These are phyloP conservation scores for Bradypodion ventrale DNA, from an alignment of 2,797 vertebrate genomes.

Conservation along the genomic window DNA sequence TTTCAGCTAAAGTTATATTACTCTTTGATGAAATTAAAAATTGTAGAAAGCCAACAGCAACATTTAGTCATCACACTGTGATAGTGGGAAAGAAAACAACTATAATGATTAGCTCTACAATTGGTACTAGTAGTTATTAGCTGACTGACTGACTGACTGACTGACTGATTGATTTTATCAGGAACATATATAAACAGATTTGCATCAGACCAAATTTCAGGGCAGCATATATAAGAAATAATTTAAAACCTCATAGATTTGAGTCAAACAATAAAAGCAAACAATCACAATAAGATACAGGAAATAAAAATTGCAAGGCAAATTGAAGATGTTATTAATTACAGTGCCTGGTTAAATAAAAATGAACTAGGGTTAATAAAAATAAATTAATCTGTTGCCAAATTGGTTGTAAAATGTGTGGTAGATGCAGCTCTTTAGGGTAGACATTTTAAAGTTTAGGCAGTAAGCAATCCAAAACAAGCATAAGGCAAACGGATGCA, in stretches of 20 bases:
- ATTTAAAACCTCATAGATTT: background rate
- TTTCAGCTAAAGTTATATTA: slow-evolving; percentile 54
- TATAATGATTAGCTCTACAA: background rate
- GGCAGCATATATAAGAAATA: background rate
- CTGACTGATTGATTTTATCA: no score
- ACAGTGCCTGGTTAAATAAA: background rate
- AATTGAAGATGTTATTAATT: background rate
- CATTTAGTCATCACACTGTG: slow-evolving; percentile 10
- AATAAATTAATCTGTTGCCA: background rate
- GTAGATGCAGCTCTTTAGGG: background rate
- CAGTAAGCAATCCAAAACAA: background rate
- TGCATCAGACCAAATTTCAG: background rate
- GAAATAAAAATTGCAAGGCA: background rate
- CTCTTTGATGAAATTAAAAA: slow-evolving; percentile 33
- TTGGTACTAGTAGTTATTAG: background rate
- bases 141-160: background rate
- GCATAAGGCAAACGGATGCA: background rate
- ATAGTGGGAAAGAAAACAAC: background rate
- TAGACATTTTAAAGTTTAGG: background rate
- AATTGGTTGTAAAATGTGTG: background rate
- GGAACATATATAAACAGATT: background rate
- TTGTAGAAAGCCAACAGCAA: background rate
- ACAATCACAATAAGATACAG: background rate
- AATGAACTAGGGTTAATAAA: background rate
- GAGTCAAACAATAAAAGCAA: background rate